phyloP scores from a whole-genome alignment of 2,888 invertebrate species.

The Drosophila pseudotalamancana region DNA sequence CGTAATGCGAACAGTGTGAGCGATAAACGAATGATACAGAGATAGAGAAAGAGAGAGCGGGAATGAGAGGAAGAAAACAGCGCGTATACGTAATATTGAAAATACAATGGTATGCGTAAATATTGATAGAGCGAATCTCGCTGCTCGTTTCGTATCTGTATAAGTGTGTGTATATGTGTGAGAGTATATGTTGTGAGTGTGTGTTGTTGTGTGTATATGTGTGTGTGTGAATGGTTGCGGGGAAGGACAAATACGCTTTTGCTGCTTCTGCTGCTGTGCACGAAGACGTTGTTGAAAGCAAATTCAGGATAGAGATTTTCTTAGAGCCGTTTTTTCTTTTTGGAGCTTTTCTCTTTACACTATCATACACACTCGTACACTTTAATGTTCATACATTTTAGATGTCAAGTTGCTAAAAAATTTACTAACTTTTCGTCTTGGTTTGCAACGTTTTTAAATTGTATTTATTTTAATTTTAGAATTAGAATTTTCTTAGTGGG shows the following conservation, averaged over 20 bases:
- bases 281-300: slow-evolving; percentile 67
- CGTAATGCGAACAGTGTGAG: slow-evolving; percentile 19
- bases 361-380: slow-evolving; percentile 19
- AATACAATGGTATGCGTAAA: slow-evolving; percentile 76
- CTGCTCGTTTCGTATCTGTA: neutral
- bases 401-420: slow-evolving; percentile 8
- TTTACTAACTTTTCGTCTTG: neutral
- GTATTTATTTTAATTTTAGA: slow-evolving; percentile 6
- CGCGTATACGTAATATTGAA: slow-evolving; percentile 71
- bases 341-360: slow-evolving; percentile 58
- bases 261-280: slow-evolving; percentile 53
- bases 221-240: slow-evolving; percentile 27
- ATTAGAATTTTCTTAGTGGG: slow-evolving; percentile 34
- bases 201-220: too few relatives aligned
- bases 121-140: slow-evolving; percentile 72
- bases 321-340: slow-evolving; percentile 52
- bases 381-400: slow-evolving; percentile 11
- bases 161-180: slow-evolving; percentile 22
- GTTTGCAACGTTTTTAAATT: neutral
- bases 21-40: slow-evolving; percentile 1
- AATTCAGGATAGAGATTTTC: slow-evolving; percentile 80
- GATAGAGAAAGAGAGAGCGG: slow-evolving; percentile 6
- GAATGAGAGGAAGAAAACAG: slow-evolving; percentile 25
- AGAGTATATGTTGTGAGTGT: slow-evolving; percentile 21
- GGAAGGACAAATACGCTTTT: slow-evolving; percentile 67